These are phyloP conservation scores for Orthonychiurus folsomi DNA, from an alignment of 2,888 invertebrate genomes.

Conservation along the genomic window DNA sequence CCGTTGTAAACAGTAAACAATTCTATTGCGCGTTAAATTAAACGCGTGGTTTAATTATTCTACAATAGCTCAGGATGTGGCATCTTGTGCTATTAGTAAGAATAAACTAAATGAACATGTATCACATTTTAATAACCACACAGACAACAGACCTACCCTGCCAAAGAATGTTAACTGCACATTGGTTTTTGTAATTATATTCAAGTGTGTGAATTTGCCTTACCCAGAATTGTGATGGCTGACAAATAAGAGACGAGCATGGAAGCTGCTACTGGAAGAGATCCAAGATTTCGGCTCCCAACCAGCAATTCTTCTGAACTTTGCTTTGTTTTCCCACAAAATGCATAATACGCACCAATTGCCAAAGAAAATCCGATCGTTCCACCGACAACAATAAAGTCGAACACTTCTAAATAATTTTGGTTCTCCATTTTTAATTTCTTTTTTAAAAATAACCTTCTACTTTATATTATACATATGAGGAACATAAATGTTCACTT, in stretches of 20 bases:
- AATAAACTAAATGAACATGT: too few relatives aligned
- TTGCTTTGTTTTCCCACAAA: slow-evolving; percentile 27
- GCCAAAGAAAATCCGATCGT: slow-evolving; percentile 31
- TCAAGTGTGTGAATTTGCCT: slow-evolving; percentile 14
- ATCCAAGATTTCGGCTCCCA: slow-evolving; percentile 33
- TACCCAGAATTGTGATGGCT: slow-evolving; percentile 38
- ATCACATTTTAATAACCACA: too few relatives aligned
- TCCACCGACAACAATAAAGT: slow-evolving; percentile 32
- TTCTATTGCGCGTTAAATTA: too few relatives aligned
- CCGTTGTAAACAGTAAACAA: too few relatives aligned
- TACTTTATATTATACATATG: too few relatives aligned
- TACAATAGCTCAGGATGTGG: too few relatives aligned
- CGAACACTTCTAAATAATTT: slow-evolving; percentile 25
- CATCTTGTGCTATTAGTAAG: too few relatives aligned
- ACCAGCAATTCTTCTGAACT: slow-evolving; percentile 36
- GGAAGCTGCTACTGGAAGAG: slow-evolving; percentile 13
- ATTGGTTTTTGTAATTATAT: neutral
- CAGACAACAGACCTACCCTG: too few relatives aligned
- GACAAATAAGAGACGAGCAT: slow-evolving; percentile 37
- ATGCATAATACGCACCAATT: slow-evolving; percentile 37
- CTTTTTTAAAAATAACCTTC: too few relatives aligned
- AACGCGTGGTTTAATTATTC: too few relatives aligned
- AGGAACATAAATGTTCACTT: too few relatives aligned
- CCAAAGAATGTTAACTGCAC: too few relatives aligned
- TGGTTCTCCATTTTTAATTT: neutral